Percentiles rank a stretch among this genome's conserved stretches.
phyloP scores from a whole-genome alignment of 2,888 invertebrate species.

The Seladonia tumulorum region DNA sequence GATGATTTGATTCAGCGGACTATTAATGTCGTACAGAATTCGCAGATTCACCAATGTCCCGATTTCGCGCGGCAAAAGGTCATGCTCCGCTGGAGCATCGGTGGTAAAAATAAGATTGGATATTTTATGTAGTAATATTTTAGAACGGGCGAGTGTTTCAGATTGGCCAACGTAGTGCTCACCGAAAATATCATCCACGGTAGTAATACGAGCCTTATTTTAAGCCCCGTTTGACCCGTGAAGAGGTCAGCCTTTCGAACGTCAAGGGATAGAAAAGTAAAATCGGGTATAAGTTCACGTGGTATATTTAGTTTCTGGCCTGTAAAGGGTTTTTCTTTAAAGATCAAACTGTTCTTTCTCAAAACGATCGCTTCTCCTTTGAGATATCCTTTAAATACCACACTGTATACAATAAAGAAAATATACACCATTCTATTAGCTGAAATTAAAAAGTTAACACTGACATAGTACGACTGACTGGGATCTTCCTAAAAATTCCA shows the following conservation, averaged over 20 bases:
- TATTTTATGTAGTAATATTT: background rate
- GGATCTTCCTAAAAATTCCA: background rate
- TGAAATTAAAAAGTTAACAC: background rate
- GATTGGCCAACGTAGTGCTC: background rate
- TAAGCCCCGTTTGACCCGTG: background rate
- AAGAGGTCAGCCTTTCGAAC: background rate
- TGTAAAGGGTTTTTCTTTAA: background rate
- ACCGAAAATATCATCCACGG: background rate
- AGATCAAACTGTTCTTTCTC: background rate
- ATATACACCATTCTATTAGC: background rate
- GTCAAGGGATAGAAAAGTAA: background rate
- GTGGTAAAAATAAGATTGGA: background rate
- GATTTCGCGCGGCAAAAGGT: background rate
- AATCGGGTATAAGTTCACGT: background rate
- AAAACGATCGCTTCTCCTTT: background rate
- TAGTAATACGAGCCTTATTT: slow-evolving; percentile 8
- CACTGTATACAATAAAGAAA: background rate
- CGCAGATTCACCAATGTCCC: background rate
- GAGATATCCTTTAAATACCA: background rate
- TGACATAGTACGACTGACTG: too few relatives aligned
- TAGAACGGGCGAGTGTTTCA: background rate
- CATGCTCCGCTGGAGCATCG: background rate
- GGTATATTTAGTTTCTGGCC: background rate
- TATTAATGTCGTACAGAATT: background rate
- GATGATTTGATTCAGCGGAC: background rate